Evolutionary conservation across 2,797 vertebrate genomes (phyloP).

Genomic region (Manis javanica): DNA sequence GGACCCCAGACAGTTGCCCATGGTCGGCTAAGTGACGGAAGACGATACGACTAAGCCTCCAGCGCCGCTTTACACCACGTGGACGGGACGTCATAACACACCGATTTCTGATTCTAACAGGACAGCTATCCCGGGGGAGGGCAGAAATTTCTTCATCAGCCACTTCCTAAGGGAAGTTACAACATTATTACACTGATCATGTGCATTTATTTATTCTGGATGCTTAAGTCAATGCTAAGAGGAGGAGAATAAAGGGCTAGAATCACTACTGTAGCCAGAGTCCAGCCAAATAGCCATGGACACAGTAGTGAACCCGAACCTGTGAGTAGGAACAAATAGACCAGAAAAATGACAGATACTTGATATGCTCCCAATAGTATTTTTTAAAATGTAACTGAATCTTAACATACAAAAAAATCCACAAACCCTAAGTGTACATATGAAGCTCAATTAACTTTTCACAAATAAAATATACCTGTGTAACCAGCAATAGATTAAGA

Average conservation of each 20-base stretch:
- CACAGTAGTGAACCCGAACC: not conserved
- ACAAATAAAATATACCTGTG: not conserved
- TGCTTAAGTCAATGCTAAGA: not conserved
- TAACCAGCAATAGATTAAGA: not conserved
- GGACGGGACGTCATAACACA: conserved; percentile 97
- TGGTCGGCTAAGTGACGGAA: conserved; percentile 97
- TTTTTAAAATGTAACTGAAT: not conserved
- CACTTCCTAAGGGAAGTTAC: conserved; percentile 88
- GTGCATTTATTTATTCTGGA: not conserved
- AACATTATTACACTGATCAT: not conserved
- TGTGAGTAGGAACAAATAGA: not conserved
- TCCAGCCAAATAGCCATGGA: not conserved
- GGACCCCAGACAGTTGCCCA: conserved; percentile 94
- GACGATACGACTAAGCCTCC: conserved; percentile 96
- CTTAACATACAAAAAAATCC: not conserved
- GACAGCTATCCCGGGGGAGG: conserved; percentile 95
- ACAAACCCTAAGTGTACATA: not conserved
- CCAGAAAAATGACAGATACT: not conserved
- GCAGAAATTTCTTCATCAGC: conserved; percentile 94
- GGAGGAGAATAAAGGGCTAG: not conserved
- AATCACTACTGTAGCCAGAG: not conserved
- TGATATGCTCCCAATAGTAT: not conserved
- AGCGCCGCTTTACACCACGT: conserved; percentile 92
- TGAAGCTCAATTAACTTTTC: not conserved
- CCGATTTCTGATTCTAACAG: conserved; percentile 94